Conservation (phyloP, 2,888 invertebrate species). For the Rhingia campestris region DNA sequence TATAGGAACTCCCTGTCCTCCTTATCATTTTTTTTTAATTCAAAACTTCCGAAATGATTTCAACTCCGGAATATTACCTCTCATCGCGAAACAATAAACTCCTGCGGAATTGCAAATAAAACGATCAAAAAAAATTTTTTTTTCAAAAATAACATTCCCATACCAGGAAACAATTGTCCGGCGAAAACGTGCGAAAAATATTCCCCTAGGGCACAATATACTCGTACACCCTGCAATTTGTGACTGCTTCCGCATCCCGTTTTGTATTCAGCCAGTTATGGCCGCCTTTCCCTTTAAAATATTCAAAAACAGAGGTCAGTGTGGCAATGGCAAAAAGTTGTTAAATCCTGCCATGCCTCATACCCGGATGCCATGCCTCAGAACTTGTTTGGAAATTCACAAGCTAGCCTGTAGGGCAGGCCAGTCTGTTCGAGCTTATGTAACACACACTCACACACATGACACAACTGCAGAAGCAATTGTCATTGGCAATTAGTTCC, state of each 20-base stretch:
- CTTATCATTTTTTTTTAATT: too few species aligned
- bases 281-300: slow-evolving; percentile 24
- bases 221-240: slow-evolving; percentile 22
- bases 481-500: slow-evolving; percentile 70
- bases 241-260: slow-evolving; percentile 49
- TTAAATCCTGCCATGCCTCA: slow-evolving; percentile 45
- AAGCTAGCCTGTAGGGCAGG: slow-evolving; percentile 29
- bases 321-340: slow-evolving; percentile 51
- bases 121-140: slow-evolving; percentile 1
- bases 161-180: slow-evolving; percentile 23
- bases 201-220: slow-evolving; percentile 1
- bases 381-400: slow-evolving; percentile 25
- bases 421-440: slow-evolving; percentile 51
- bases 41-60: too few species aligned
- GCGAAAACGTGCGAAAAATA: slow-evolving; percentile 40
- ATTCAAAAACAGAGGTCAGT: slow-evolving; percentile 47
- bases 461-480: slow-evolving; percentile 45
- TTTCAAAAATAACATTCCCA: slow-evolving; percentile 16
- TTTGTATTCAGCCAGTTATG: slow-evolving; percentile 17
- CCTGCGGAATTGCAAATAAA: not conserved
- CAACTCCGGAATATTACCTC: too few species aligned
- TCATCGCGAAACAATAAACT: too few species aligned
- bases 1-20: too few species aligned
- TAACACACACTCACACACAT: slow-evolving; percentile 39
- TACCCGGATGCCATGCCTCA: slow-evolving; percentile 1